Evolutionary conservation across 2,113 vertebrate genomes (phyloP).

Genomic region (Aythya baeri): DNA sequence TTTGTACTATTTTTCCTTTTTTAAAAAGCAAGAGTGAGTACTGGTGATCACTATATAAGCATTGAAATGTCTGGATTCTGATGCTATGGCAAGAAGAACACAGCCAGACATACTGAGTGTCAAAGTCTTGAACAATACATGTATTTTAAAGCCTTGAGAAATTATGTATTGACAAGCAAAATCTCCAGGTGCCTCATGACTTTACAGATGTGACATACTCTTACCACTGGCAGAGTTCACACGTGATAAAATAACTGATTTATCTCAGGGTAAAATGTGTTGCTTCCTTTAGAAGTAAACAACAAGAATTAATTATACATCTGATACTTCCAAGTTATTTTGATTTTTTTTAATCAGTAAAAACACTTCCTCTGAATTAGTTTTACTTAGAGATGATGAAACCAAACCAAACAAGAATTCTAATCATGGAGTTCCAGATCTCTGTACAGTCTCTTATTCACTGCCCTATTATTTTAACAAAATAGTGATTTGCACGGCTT

Average conservation of each 20-base stretch:
- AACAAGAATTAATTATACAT: background rate
- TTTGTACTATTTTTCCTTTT: background rate
- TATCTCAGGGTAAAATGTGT: background rate
- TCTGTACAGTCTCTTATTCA: background rate
- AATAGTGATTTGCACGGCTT: background rate
- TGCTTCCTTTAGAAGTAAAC: slow-evolving; percentile 28
- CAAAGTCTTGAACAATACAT: background rate
- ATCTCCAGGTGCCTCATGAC: background rate
- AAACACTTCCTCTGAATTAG: background rate
- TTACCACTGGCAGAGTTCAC: background rate
- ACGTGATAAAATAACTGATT: slow-evolving; percentile 6
- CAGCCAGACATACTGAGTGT: background rate
- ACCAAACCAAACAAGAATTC: background rate
- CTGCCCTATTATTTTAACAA: background rate
- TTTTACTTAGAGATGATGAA: background rate
- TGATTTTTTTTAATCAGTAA: background rate
- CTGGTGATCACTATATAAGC: background rate
- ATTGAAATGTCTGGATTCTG: background rate
- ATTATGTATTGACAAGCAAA: background rate
- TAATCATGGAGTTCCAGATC: accelerated
- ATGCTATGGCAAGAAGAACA: background rate
- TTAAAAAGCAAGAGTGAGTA: background rate
- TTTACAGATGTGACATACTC: background rate
- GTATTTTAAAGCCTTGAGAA: background rate
- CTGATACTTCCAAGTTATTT: background rate